Conservation (phyloP, 2,888 invertebrate genomes). For the Lithophane ornitopus region DNA sequence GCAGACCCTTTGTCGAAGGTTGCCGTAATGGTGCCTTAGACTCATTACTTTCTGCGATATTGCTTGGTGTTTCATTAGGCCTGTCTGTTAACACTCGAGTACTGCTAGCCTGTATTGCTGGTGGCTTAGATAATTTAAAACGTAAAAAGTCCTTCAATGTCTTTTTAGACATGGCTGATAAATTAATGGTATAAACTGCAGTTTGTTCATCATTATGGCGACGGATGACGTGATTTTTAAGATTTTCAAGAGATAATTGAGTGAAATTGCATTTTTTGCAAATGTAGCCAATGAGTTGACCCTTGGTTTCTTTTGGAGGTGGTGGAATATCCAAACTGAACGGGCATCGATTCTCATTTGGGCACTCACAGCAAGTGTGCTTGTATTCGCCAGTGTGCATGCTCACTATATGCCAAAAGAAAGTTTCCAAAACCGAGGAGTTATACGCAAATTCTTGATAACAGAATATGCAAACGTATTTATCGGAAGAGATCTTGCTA, state of each 20-base stretch:
- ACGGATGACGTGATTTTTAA: conserved; percentile 91
- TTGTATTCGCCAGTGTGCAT: conserved; percentile 95
- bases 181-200: conserved; percentile 85
- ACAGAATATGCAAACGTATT: conserved; percentile 85
- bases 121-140: conserved; percentile 54
- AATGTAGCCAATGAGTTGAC: conserved; percentile 91
- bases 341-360: conserved; percentile 77
- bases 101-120: conserved; percentile 75
- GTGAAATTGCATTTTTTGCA: conserved; percentile 94
- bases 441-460: conserved; percentile 79
- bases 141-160: conserved; percentile 69
- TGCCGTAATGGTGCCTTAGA: conserved; percentile 36
- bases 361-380: conserved; percentile 92
- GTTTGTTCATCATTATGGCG: conserved; percentile 89
- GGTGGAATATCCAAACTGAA: conserved; percentile 84
- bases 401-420: conserved; percentile 93
- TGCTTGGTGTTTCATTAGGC: conserved; percentile 71
- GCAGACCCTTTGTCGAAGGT: conserved; percentile 15
- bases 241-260: conserved; percentile 91
- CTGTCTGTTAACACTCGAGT: conserved; percentile 71
- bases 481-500: conserved; percentile 79
- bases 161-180: conserved; percentile 79
- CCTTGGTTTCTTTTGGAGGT: conserved; percentile 81
- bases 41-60: conserved; percentile 67
- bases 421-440: conserved; percentile 82